phyloP scores from a whole-genome alignment of 2,113 vertebrate genomes.

The Struthidea cinerea region DNA sequence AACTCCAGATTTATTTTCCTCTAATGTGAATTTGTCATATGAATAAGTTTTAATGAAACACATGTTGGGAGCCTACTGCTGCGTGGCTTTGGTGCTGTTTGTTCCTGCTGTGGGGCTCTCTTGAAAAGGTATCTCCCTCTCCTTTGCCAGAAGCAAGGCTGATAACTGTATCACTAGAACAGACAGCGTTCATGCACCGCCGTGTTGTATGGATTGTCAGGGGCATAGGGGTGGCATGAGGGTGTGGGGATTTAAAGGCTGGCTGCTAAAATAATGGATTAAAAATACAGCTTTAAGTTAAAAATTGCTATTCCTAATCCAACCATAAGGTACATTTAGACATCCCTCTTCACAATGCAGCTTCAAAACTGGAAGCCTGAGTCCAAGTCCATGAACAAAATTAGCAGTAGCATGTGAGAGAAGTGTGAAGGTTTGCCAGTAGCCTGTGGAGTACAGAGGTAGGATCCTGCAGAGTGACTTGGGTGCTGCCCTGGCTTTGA shows the following conservation, averaged over 20 bases:
- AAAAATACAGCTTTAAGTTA: neutral
- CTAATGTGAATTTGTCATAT: slow-evolving; percentile 9
- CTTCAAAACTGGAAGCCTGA: neutral
- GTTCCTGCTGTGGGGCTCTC: neutral
- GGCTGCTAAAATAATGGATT: neutral
- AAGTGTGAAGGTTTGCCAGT: neutral
- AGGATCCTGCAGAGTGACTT: neutral
- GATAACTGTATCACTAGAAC: neutral
- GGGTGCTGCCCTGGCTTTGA: neutral
- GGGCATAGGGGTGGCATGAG: neutral
- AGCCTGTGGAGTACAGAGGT: neutral
- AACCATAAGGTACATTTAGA: neutral
- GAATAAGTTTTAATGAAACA: slow-evolving; percentile 52
- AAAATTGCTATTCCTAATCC: neutral
- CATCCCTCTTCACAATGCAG: neutral
- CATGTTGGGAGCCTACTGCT: neutral
- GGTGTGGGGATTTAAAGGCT: neutral
- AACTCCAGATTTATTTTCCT: slow-evolving; percentile 29
- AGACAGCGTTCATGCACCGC: neutral
- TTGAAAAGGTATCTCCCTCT: neutral
- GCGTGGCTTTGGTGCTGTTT: neutral
- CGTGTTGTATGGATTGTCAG: neutral
- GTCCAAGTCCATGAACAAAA: neutral
- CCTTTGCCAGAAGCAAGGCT: neutral
- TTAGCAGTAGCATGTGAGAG: neutral